Percentiles rank a stretch among this genome's conserved stretches.
These are phyloP conservation scores for Myrmophylax atrothorax DNA, from an alignment of 2,113 vertebrate genomes.

Conservation along the genomic window DNA sequence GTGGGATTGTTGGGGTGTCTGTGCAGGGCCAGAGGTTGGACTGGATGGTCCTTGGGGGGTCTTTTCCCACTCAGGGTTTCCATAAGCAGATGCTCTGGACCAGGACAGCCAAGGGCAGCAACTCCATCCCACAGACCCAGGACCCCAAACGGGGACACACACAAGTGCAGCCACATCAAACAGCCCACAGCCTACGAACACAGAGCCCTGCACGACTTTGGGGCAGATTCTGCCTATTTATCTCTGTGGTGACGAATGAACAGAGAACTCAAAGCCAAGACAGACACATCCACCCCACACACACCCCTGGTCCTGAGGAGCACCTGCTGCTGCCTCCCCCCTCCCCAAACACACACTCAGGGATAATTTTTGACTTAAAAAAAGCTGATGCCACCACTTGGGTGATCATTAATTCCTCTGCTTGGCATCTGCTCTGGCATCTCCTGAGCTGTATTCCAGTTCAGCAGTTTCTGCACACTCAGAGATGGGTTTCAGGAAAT, in stretches of 20 bases:
- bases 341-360: neutral
- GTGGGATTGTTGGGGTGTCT: neutral
- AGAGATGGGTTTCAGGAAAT: neutral
- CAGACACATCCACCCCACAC: neutral
- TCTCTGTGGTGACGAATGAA: neutral
- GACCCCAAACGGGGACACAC: neutral
- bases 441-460: neutral
- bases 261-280: neutral
- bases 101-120: fast-evolving
- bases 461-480: slow-evolving; percentile 6
- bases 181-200: neutral
- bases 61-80: neutral
- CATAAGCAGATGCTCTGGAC: neutral
- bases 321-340: neutral
- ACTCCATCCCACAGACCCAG: too few relatives aligned
- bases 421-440: slow-evolving; percentile 9
- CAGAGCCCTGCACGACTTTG: neutral
- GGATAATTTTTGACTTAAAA: slow-evolving; percentile 31
- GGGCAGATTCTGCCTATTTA: neutral
- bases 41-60: fast-evolving
- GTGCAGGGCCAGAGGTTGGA: fast-evolving
- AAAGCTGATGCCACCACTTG: slow-evolving; percentile 43
- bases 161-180: neutral
- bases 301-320: neutral
- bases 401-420: slow-evolving; percentile 8